phyloP scores from a whole-genome alignment of 2,888 invertebrate species.

The Cheilosia pagana region DNA sequence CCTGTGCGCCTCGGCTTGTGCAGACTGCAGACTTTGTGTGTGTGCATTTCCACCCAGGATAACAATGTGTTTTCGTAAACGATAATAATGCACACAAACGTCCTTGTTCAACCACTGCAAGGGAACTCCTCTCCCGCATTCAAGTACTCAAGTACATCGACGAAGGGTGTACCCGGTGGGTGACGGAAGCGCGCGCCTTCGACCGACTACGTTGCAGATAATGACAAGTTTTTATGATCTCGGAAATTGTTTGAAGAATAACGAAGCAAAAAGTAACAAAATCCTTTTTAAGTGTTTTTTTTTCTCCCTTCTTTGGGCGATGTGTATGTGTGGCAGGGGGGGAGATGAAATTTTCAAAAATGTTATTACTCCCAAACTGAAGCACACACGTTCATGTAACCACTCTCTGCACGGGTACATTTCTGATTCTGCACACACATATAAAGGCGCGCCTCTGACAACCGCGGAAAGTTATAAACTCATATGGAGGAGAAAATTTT shows the following conservation, averaged over 20 bases:
- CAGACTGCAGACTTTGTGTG: constrained; percentile 35
- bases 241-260: constrained; percentile 75
- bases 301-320: background rate
- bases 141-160: no score
- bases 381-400: constrained; percentile 10
- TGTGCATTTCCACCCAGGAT: constrained; percentile 53
- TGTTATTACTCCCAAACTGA: constrained; percentile 66
- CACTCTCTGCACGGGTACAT: background rate
- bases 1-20: constrained; percentile 1
- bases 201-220: constrained; percentile 72
- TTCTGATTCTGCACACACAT: no score
- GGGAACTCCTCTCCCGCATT: constrained; percentile 19
- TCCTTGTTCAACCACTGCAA: constrained; percentile 67
- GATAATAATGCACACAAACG: constrained; percentile 72
- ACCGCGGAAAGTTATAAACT: constrained; percentile 75
- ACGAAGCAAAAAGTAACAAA: constrained; percentile 72
- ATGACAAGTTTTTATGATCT: constrained; percentile 75
- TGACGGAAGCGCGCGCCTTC: constrained; percentile 14
- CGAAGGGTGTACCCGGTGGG: background rate
- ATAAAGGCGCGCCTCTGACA: constrained; percentile 14
- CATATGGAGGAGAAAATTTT: constrained; percentile 76
- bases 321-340: constrained; percentile 1
- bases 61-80: constrained; percentile 73
- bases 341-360: constrained; percentile 66
- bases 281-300: constrained; percentile 68